Conservation (phyloP, 1,140 invertebrate genomes). For the Patella vulgata region DNA sequence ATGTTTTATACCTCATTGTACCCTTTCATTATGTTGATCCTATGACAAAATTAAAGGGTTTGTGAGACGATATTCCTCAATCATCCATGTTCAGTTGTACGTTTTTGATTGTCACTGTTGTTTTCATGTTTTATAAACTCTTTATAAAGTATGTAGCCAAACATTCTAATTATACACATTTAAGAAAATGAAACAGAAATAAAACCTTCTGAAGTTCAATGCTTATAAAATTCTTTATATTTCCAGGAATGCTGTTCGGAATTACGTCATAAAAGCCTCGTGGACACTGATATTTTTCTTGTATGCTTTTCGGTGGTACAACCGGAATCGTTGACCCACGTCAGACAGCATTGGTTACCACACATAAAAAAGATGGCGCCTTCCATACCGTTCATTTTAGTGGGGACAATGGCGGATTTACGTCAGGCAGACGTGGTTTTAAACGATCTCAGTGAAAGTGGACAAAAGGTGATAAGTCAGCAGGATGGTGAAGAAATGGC, state of each 20-base stretch:
- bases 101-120: too few species aligned
- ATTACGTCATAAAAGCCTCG: constrained; percentile 28
- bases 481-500: constrained; percentile 31
- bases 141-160: too few species aligned
- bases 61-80: too few species aligned
- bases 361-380: constrained; percentile 39
- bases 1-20: too few species aligned
- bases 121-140: too few species aligned
- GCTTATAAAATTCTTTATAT: too few species aligned
- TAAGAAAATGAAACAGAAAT: too few species aligned
- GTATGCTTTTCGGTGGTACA: constrained; percentile 53
- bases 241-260: constrained; percentile 33
- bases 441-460: constrained; percentile 18
- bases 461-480: constrained; percentile 31
- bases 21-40: too few species aligned
- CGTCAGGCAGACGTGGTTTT: constrained; percentile 29
- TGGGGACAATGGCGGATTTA: constrained; percentile 52
- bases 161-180: too few species aligned
- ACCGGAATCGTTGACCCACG: constrained; percentile 47
- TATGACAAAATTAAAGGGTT: too few species aligned
- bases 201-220: too few species aligned
- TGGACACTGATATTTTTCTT: constrained; percentile 50
- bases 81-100: too few species aligned
- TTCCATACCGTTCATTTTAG: constrained; percentile 45
- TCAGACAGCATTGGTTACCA: constrained; percentile 49